Base-by-base conservation (phyloP, 2,797 vertebrate genomes). In the Sardinella longiceps region DNA sequence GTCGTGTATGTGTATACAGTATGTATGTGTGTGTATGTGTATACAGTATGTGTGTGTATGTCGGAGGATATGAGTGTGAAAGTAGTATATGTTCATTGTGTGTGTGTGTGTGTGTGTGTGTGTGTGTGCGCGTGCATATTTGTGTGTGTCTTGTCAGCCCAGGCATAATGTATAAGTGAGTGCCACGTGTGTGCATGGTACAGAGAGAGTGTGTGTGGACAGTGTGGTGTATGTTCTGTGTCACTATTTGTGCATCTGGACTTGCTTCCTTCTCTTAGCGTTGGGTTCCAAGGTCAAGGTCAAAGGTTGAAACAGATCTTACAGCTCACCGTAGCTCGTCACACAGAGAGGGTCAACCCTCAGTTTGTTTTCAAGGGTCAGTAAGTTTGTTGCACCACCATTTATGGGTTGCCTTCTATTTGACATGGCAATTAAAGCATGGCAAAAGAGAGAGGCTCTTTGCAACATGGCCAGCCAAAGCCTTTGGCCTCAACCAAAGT, bases 291-390 rank as follows among this genome's bases (percentile, higher is more conserved):
- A 74, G 30, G 66, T 74, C 30, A 33, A 74, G 12, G 30, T 74
- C 66, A 25, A 66, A 66, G 60, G 60, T 66, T 66, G 28, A 66
- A 33, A 30, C 60, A 30, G 60, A 39, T 37, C 30, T 70, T 70
- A 12, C 0, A 70, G 15, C 51, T 20, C 53, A 56, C 20, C 18
- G 20, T 20, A 56, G 30, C 66, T 74, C 1, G 30, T 33, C 66
- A 37, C 66, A 37, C 30, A 37, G 10, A 15, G 15, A 74, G 30
- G 66, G 66, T 74, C 66, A 74, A 15, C 14, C 33, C 14, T 37
- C 30, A 37, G 66, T 74, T 74, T 74, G 66, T 74, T 37, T 74
- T 74, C 30, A 37, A 15, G 66, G 66, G 46, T 83, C 63, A 77
- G 20, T 10, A 53, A 74, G 66, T 74, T 74, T 74, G 66, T 74